Evolutionary conservation across 1,140 invertebrate genomes (phyloP).

Genomic region (Calliphora vicina): DNA sequence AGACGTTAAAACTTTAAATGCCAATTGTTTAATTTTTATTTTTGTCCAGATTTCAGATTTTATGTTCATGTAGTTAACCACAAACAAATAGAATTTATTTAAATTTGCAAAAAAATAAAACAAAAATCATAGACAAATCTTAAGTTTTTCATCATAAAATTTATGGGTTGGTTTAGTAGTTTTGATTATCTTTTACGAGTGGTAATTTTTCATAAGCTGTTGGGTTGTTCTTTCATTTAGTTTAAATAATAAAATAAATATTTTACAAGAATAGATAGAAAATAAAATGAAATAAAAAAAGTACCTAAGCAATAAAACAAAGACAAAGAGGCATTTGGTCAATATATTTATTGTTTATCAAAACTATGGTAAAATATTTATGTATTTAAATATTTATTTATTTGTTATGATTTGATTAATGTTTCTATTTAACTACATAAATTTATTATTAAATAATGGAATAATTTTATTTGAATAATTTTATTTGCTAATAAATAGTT

Average conservation of each 20-base stretch:
- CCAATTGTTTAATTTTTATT: background rate
- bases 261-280: background rate
- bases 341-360: background rate
- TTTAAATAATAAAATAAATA: background rate
- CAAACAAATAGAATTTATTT: background rate
- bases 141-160: background rate
- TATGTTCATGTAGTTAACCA: background rate
- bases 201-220: slow-evolving; percentile 28
- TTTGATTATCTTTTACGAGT: slow-evolving; percentile 23
- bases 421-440: no score
- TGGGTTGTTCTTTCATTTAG: background rate
- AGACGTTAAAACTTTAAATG: slow-evolving; percentile 5
- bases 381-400: background rate
- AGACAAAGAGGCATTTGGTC: background rate
- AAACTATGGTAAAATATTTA: background rate
- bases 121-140: background rate
- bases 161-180: slow-evolving; percentile 33
- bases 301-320: no score
- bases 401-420: background rate
- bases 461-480: no score
- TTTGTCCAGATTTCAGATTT: background rate
- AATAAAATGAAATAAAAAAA: background rate
- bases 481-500: no score
- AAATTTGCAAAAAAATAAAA: background rate
- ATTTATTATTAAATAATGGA: no score